Evolutionary conservation across 2,888 invertebrate species (phyloP).

Genomic region (Caenorhabditis sulstoni): DNA sequence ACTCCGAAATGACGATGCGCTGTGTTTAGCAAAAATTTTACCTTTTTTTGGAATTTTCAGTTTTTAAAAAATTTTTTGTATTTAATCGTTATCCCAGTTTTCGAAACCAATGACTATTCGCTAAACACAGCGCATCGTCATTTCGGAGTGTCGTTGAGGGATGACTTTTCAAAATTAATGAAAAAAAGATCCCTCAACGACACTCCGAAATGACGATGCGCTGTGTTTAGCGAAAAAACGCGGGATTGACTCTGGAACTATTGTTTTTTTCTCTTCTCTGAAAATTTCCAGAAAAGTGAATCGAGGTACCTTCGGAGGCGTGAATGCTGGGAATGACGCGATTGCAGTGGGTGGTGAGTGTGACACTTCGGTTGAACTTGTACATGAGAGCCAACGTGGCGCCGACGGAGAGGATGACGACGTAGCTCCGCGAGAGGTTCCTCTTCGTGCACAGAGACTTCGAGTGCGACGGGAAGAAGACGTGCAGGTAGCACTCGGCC

Average conservation of each 20-base stretch:
- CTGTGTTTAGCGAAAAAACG: too few relatives aligned
- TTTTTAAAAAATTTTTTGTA: too few relatives aligned
- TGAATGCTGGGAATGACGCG: conserved; percentile 65
- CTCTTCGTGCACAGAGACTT: conserved; percentile 74
- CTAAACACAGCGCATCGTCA: too few relatives aligned
- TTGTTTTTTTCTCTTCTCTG: background rate
- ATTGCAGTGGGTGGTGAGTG: conserved; percentile 62
- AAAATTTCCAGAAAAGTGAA: background rate
- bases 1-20: too few relatives aligned
- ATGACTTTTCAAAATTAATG: too few relatives aligned
- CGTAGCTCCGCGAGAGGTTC: conserved; percentile 68
- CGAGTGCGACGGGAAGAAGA: conserved; percentile 75
- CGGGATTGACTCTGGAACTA: too few relatives aligned
- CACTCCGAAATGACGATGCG: too few relatives aligned
- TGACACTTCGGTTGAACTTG: conserved; percentile 71
- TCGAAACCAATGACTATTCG: too few relatives aligned
- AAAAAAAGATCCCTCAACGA: too few relatives aligned
- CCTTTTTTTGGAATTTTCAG: background rate
- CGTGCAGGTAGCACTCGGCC: conserved; percentile 76
- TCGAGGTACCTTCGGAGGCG: conserved; percentile 66
- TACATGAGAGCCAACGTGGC: conserved; percentile 72
- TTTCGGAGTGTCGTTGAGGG: too few relatives aligned
- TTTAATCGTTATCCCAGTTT: too few relatives aligned
- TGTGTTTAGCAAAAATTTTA: too few relatives aligned
- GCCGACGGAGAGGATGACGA: conserved; percentile 61